Base-by-base conservation (phyloP, 1,140 invertebrate genomes). In the Drosophila sproati region DNA sequence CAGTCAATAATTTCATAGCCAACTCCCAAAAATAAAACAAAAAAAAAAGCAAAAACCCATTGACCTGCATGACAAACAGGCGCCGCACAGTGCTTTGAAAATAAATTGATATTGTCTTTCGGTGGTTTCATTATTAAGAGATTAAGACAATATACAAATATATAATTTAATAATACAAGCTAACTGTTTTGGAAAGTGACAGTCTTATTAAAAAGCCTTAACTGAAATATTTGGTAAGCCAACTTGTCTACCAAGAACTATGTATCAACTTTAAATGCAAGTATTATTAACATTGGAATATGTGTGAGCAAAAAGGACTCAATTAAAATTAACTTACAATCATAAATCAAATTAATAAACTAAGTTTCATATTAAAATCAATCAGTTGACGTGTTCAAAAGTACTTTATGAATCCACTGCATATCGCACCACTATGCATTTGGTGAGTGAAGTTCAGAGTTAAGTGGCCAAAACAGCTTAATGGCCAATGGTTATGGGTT, bases 61-160 rank as follows among this genome's bases (percentile, higher is more conserved):
- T 74, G 73, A 68, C 78, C 73, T 67, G 79, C 82, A 89, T 82
- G 88, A 63, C 75, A 88, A 79, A 66, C 76, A 78, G 77, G 74
- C 67, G 68, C 55, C 81, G 59, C 77, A 80, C 80, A 76, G 80
- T 73, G 77, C 51, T 39, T 52, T 34, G n/a, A 62, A 69, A 34
- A 4, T 35, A 5, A 50, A 32, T 60, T 60, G 12, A 50, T 4
- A 45, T 64, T 54, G 37, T 29, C 8, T 3, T 10, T 41, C 20
- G 20, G 20, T 0, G 20, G 20, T 20, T 20, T 20, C 20, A 20
- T 20, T 20, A 20, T 20, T 20, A 20, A 12, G 34, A 12, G 12
- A 55, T 37, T 55, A 20, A 20, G 52, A 10, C 32, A 34, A 34
- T 37, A 37, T 37, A 4, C 34, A 20, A 12, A 4, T 34, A 34